Evolutionary conservation across 2,797 vertebrate genomes (phyloP).

Genomic region (Diplodus sargus): DNA sequence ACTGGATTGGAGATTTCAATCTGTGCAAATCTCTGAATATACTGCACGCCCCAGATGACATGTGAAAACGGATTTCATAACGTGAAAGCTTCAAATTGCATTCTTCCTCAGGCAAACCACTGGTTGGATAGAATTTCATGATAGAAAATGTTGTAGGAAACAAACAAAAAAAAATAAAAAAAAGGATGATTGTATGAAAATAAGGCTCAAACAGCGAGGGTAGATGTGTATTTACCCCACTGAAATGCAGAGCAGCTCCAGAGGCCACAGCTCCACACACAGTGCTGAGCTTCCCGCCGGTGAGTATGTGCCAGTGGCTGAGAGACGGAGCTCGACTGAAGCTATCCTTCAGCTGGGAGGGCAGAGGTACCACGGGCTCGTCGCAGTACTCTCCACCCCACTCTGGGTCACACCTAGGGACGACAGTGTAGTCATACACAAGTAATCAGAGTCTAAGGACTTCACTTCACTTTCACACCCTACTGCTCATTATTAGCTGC

Average conservation of each 20-base stretch:
- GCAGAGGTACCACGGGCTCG: constrained; percentile 89
- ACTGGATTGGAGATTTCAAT: neutral
- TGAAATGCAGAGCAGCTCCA: constrained; percentile 97
- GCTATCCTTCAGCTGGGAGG: constrained; percentile 96
- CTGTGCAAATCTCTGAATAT: neutral
- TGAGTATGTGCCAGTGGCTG: constrained; percentile 94
- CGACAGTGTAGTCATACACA: constrained; percentile 2
- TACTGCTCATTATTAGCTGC: neutral
- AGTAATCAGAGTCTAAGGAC: constrained; percentile 1
- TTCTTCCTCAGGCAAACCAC: neutral
- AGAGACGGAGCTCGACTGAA: constrained; percentile 93
- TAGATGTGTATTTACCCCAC: constrained; percentile 86
- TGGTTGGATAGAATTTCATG: neutral
- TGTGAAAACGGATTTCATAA: neutral
- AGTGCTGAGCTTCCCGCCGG: constrained; percentile 93
- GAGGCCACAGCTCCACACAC: constrained; percentile 97
- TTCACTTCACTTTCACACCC: neutral
- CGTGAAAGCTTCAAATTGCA: neutral
- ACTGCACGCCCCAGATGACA: neutral
- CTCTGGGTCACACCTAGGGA: constrained; percentile 92
- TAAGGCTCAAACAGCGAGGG: neutral
- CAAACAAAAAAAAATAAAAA: neutral
- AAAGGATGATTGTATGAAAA: neutral
- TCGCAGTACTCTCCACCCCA: constrained; percentile 97
- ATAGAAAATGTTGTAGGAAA: neutral